A percentile compares a stretch with the other conserved stretches of the same genome.
Evolutionary conservation across 2,888 invertebrate genomes (phyloP).

Genomic region (Drosophila mettleri): DNA sequence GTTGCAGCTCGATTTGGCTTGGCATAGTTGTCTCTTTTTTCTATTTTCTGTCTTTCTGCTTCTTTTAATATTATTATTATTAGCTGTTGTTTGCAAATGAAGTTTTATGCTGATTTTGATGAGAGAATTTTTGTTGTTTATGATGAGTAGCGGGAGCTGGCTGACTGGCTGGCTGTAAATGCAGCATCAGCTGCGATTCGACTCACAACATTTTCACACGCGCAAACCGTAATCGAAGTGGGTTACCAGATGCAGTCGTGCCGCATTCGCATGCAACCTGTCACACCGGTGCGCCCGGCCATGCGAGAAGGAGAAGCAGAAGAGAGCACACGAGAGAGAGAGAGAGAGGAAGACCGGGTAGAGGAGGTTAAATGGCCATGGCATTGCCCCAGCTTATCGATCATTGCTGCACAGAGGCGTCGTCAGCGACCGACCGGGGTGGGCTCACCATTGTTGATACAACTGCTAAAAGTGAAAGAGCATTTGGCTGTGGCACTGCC

Average conservation of each 20-base stretch:
- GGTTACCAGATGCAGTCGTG: conserved; percentile 79
- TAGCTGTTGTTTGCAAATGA: conserved; percentile 30
- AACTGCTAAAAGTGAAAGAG: conserved; percentile 67
- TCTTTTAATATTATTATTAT: not conserved
- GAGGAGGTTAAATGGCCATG: conserved; percentile 62
- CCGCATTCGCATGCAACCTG: conserved; percentile 77
- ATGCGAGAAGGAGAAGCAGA: not conserved
- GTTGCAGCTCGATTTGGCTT: conserved; percentile 33
- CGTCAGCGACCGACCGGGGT: conserved; percentile 30
- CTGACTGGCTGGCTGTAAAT: not conserved
- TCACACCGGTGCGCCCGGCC: conserved; percentile 63
- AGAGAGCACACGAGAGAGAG: not conserved
- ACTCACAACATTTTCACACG: conserved; percentile 67
- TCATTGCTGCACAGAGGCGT: conserved; percentile 62
- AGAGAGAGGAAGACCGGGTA: not conserved
- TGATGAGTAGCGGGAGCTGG: conserved; percentile 60
- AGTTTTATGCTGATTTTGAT: conserved; percentile 71
- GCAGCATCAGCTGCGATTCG: conserved; percentile 27
- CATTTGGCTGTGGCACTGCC: conserved; percentile 20
- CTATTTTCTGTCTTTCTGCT: too few relatives aligned
- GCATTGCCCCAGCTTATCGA: conserved; percentile 75
- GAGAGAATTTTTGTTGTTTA: conserved; percentile 48
- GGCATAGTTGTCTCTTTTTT: conserved; percentile 66
- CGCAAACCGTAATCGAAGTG: conserved; percentile 74
- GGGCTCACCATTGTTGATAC: conserved; percentile 22